Evolutionary conservation across 2,113 vertebrate genomes (phyloP).

Genomic region (Dipodomys spectabilis): DNA sequence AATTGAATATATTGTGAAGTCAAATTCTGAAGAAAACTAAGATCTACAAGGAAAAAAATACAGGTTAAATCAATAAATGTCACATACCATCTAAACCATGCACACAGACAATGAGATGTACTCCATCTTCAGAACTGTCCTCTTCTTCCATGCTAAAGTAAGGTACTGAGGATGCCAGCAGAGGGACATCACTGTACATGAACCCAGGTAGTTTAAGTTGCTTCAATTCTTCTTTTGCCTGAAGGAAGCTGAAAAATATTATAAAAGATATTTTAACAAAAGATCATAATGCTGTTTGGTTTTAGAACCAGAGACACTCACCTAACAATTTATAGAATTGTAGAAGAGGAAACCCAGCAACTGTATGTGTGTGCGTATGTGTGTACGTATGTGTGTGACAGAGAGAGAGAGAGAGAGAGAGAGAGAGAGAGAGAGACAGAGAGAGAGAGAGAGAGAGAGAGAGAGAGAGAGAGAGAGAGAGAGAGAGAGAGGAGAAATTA

Average conservation of each 20-base stretch:
- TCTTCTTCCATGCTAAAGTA: constrained; percentile 98
- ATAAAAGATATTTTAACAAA: constrained; percentile 55
- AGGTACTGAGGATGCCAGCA: constrained; percentile 94
- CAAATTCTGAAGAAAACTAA: constrained; percentile 53
- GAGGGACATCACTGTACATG: constrained; percentile 95
- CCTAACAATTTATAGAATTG: neutral
- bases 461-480: no score
- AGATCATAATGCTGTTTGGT: neutral
- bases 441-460: no score
- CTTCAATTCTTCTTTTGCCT: constrained; percentile 96
- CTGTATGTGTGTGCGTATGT: no score
- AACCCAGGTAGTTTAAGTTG: constrained; percentile 95
- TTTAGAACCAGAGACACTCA: constrained; percentile 26
- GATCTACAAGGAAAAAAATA: constrained; percentile 62
- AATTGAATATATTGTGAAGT: constrained; percentile 25
- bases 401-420: no score
- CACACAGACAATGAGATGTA: constrained; percentile 98
- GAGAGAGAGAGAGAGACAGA: no score
- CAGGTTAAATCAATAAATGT: neutral
- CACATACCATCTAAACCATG: constrained; percentile 96
- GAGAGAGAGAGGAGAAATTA: no score
- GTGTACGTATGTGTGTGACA: no score
- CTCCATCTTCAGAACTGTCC: constrained; percentile 93
- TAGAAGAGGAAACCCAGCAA: constrained; percentile 5
- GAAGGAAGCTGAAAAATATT: constrained; percentile 91